These are phyloP conservation scores for Puma concolor DNA, from an alignment of 2,113 vertebrate genomes.

Conservation along the genomic window DNA sequence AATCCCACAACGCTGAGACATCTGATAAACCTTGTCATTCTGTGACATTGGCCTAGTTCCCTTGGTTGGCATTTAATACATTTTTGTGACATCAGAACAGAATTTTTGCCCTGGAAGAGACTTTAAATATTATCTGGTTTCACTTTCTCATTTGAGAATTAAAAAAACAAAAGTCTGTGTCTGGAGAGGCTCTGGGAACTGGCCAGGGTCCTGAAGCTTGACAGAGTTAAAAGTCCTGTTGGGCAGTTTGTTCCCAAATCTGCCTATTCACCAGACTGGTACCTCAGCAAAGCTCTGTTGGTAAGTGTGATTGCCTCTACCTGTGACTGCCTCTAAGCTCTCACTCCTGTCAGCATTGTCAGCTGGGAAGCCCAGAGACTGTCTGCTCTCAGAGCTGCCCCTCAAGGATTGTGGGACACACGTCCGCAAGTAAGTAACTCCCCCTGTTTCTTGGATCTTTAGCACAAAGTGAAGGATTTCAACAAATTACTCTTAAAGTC, in stretches of 20 bases:
- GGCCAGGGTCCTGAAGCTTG: background rate
- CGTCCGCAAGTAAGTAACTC: background rate
- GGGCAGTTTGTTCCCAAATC: background rate
- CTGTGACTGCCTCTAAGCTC: background rate
- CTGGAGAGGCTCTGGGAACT: background rate
- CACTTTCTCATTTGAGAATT: background rate
- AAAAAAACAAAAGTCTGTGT: too few species aligned
- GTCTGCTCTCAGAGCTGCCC: background rate
- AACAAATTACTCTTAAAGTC: background rate
- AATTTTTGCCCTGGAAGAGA: background rate
- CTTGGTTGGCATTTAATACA: background rate
- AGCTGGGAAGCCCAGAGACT: background rate
- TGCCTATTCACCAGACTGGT: background rate
- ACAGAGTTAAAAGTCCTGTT: rapidly evolving
- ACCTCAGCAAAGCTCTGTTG: background rate
- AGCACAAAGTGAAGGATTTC: background rate
- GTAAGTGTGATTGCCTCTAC: background rate
- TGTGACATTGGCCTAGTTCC: background rate
- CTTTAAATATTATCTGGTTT: background rate
- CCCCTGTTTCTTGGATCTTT: background rate
- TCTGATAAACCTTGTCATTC: background rate
- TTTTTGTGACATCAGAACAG: background rate
- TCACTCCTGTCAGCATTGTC: background rate
- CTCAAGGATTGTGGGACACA: background rate
- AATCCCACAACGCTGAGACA: background rate